These are phyloP conservation scores for Sinonovacula constricta DNA, from an alignment of 1,140 invertebrate genomes.

Conservation along the genomic window DNA sequence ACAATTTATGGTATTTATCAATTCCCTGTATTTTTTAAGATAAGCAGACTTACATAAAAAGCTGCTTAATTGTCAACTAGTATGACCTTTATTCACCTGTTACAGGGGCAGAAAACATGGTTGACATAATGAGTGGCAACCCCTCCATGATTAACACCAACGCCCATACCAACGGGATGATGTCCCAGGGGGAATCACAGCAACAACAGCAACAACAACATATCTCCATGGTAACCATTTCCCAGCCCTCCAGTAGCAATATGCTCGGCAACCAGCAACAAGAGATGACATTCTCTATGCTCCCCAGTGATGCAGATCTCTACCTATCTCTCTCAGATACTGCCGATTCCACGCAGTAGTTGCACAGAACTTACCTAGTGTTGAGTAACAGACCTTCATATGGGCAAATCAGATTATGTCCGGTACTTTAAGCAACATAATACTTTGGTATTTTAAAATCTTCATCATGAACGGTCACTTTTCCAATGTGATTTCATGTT, in stretches of 20 bases:
- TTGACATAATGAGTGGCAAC: slow-evolving; percentile 5
- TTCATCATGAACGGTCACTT: too few relatives aligned
- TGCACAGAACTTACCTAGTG: not conserved
- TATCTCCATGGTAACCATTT: not conserved
- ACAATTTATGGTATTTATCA: too few relatives aligned
- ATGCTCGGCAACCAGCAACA: slow-evolving; percentile 28
- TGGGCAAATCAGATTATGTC: too few relatives aligned
- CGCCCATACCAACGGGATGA: not conserved
- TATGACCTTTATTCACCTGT: too few relatives aligned
- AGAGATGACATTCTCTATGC: slow-evolving; percentile 30
- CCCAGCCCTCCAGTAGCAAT: not conserved
- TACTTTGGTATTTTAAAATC: too few relatives aligned
- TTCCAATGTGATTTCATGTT: too few relatives aligned
- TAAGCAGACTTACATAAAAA: too few relatives aligned
- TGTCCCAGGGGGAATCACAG: not conserved
- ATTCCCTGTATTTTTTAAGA: too few relatives aligned
- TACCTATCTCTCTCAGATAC: slow-evolving; percentile 30
- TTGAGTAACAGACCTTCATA: too few relatives aligned
- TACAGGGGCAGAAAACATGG: slow-evolving; percentile 21
- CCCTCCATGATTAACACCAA: not conserved
- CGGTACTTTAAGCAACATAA: too few relatives aligned
- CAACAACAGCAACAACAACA: slow-evolving; percentile 1
- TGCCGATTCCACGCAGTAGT: not conserved
- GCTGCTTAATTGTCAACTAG: too few relatives aligned
- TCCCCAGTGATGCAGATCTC: slow-evolving; percentile 33